These are phyloP conservation scores for Daubentonia madagascariensis DNA, from an alignment of 2,113 vertebrate species.

Conservation along the genomic window DNA sequence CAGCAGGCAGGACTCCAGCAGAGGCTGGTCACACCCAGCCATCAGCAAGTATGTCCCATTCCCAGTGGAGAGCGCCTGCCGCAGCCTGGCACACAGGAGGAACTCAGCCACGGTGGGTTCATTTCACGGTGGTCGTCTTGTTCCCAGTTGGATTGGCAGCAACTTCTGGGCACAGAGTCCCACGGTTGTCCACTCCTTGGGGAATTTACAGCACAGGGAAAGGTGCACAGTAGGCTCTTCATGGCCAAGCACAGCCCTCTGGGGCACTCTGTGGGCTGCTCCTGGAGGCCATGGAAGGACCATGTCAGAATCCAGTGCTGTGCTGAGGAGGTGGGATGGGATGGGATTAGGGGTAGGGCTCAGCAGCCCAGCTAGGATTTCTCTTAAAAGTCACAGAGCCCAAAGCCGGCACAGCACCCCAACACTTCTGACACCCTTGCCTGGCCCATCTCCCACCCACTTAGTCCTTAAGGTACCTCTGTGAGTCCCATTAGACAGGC, in stretches of 20 bases:
- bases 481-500: neutral
- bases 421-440: neutral
- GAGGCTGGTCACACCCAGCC: neutral
- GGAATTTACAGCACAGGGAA: neutral
- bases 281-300: neutral
- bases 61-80: neutral
- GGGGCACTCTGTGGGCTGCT: neutral
- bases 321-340: neutral
- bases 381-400: neutral
- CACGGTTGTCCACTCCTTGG: neutral
- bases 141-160: neutral
- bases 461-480: neutral
- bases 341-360: accelerated
- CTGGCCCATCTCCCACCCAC: neutral
- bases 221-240: neutral
- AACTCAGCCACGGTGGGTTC: neutral
- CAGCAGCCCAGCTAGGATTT: neutral
- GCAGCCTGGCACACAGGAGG: neutral
- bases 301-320: neutral
- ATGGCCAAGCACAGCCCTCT: neutral
- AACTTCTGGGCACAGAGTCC: neutral
- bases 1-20: neutral
- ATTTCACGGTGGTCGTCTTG: neutral
- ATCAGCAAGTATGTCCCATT: neutral
- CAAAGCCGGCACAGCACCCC: neutral